These are phyloP conservation scores for Acinonyx jubatus DNA, from an alignment of 2,113 vertebrate genomes.

Conservation along the genomic window DNA sequence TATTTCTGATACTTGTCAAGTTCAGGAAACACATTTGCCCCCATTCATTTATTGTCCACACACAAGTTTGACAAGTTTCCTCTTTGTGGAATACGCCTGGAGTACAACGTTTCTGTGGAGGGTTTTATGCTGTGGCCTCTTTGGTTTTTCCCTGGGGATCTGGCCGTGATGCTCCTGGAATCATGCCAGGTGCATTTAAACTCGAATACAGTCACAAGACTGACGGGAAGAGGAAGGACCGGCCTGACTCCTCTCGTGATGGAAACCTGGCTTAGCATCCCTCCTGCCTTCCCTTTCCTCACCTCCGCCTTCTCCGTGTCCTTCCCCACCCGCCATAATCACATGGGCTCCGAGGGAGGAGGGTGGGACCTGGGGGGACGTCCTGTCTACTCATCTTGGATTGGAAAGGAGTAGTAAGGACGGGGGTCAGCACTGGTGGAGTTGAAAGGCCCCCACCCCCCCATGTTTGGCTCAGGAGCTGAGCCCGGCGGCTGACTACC, in stretches of 20 bases:
- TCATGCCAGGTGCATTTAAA: accelerated
- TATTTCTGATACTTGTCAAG: not conserved
- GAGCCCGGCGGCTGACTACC: accelerated
- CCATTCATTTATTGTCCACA: not conserved
- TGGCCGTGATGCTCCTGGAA: accelerated
- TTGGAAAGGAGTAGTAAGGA: accelerated
- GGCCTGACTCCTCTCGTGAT: no score
- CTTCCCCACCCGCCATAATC: accelerated
- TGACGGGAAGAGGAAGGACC: not conserved
- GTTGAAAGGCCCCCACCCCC: not conserved
- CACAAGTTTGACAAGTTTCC: no score
- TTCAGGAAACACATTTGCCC: not conserved
- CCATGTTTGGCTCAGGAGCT: not conserved
- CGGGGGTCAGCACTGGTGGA: not conserved
- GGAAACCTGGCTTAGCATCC: accelerated
- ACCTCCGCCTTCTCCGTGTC: not conserved
- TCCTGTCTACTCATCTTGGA: not conserved
- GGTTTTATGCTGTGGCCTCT: accelerated
- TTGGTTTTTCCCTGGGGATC: not conserved
- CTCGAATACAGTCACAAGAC: accelerated
- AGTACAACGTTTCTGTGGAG: accelerated
- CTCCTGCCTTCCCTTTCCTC: accelerated
- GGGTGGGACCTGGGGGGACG: accelerated
- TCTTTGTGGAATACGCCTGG: accelerated
- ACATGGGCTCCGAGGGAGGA: accelerated